Evolutionary conservation across 2,113 vertebrate species (phyloP), one percentile per base, ranked within the genome.

Genomic region (Spilogale gracilis): DNA sequence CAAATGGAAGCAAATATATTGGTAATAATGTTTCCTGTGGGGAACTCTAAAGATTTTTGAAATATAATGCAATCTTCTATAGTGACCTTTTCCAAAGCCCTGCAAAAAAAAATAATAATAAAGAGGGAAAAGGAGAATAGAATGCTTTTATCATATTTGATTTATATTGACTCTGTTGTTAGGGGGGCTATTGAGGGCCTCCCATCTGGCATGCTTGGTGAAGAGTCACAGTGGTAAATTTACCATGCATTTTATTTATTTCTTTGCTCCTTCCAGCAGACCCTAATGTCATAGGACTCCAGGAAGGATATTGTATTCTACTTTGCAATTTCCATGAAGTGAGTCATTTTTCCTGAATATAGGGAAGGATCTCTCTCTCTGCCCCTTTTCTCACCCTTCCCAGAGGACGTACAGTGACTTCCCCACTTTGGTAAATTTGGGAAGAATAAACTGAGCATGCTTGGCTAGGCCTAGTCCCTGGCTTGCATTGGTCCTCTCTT

Each of bases 61-160:
- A 93, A 97, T 93, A 96, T 25, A 94, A 69, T 86, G 52, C 23
- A 95, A 85, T 82, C 52, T 97, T 96, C 78, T 85, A 38, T 38
- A 78, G 61, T 91, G 95, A 85, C 69, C 82, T 97, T 94, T 94
- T 89, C 76, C 82, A 91, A 93, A 91, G 23, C n/a, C 58, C 12
- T 85, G 63, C 1, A 13, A 63, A 93, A 93, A 52, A 79, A 61
- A n/a, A 23, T 73, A 30, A 30, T 65, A 89, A 87, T 82, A 50
- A 67, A 90, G 52, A 30, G 23, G n/a, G 30, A 4, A 71, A 69
- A 61, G 0, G 32, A 32, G 30, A 21, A 23, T 5, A 82, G 65
- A 80, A 60, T 21, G 45, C 20, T 52, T 89, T 81, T 23, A 48
- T 67, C 58, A 38, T 43, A 12, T 52, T 83, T 25, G 30, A 61